Evolutionary conservation across 2,113 vertebrate genomes (phyloP), one percentile per base, ranked within the genome.

Genomic region (Siniperca knerii): DNA sequence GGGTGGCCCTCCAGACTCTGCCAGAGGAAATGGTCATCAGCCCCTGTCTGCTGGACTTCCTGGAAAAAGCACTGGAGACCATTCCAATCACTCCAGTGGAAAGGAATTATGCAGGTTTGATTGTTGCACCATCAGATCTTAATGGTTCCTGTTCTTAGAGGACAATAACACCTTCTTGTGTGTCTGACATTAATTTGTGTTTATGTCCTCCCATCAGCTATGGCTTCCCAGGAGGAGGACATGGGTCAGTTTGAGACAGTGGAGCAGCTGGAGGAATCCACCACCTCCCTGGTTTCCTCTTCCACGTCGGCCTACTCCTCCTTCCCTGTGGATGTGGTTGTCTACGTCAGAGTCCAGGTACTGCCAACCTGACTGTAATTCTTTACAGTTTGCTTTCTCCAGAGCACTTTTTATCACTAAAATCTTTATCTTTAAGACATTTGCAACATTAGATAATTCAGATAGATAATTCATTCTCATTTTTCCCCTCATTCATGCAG

Each of bases 1-100:
- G 98, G 98, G 98, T 99, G 79, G 98, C 98, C 0, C 97, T 99
- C 13, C 98, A 99, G 92, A 99, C 98, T 0, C 92, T 99, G 83
- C 98, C 98, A 2, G 98, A 99, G 85, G 98, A 99, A 90, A 99
- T 99, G 98, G 98, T 99, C 55, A 99, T 99, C 90, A 99, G 98
- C 68, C 98, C 98, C 6, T 99, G 98, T 92, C 91, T 99, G 23
- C 93, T 99, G 82, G 98, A 99, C 90, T 99, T 99, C 55, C 93
- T 99, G 82, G 98, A 99, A 88, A 99, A 99, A 94, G 98, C 98
- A 3, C 94, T 99, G 85, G 98, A 99, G 94, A 99, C 98, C 74
- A 99, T 99, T 89, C 98, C 98, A 0, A 99, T 99, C 87, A 99
- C 98, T 65, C 98, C 98, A 3, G 96, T 99, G 75, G 98, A 99